Conservation (phyloP, 2,797 vertebrate genomes). For the Acipenser transmontanus region DNA sequence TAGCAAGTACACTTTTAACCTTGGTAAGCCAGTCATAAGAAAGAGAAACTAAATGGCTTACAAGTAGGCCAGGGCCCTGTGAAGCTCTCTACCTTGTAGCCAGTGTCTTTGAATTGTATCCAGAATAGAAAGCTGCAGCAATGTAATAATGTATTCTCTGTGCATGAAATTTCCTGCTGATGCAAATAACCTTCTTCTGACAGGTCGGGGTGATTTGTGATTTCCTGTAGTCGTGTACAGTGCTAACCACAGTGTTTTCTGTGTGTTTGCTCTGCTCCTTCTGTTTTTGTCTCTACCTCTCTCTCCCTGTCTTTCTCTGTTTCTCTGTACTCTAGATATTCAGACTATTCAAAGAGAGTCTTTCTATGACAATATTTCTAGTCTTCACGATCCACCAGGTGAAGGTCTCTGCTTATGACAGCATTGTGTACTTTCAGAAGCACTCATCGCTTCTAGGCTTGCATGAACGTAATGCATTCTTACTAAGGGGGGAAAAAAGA, state of each 20-base stretch:
- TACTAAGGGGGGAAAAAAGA: conserved; percentile 33
- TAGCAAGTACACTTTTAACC: too few relatives aligned
- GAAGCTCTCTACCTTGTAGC: too few relatives aligned
- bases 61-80: too few relatives aligned
- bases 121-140: not conserved
- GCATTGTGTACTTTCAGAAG: conserved; percentile 55
- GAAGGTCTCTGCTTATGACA: conserved; percentile 63
- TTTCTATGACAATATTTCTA: conserved; percentile 98
- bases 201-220: conserved; percentile 4
- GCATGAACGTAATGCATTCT: conserved; percentile 62
- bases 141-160: conserved; percentile 1
- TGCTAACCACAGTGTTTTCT: conserved; percentile 29
- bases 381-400: conserved; percentile 90
- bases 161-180: conserved; percentile 11
- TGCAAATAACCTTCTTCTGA: conserved; percentile 8
- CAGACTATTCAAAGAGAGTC: conserved; percentile 95
- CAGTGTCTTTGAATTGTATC: too few relatives aligned
- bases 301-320: conserved; percentile 41
- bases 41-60: too few relatives aligned
- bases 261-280: conserved; percentile 62
- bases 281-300: conserved; percentile 40
- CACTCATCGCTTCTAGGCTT: conserved; percentile 70
- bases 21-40: too few relatives aligned
- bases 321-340: conserved; percentile 83
- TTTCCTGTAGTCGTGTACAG: conserved; percentile 13